These are phyloP conservation scores for Sinella curviseta DNA, from an alignment of 1,140 invertebrate species.

Conservation along the genomic window DNA sequence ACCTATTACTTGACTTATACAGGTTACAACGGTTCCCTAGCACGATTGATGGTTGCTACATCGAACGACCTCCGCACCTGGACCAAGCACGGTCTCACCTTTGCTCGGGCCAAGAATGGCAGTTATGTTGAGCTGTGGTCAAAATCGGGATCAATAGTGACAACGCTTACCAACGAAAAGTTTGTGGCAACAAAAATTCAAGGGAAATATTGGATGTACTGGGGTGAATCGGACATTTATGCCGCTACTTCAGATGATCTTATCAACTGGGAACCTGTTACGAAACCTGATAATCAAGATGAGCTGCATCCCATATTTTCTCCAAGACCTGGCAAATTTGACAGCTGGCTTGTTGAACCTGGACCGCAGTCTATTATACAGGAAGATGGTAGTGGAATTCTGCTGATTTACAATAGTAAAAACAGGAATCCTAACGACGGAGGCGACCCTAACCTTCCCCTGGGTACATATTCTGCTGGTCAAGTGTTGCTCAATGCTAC, in stretches of 20 bases:
- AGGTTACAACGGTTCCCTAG: slow-evolving; percentile 8
- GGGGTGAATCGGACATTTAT: slow-evolving; percentile 2
- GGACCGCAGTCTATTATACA: slow-evolving; percentile 7
- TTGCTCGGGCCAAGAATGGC: neutral
- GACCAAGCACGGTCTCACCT: slow-evolving; percentile 10
- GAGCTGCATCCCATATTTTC: neutral
- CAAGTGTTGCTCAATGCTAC: slow-evolving; percentile 14
- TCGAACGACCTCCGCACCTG: neutral
- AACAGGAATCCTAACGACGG: neutral
- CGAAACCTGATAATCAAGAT: neutral
- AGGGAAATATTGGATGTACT: slow-evolving; percentile 27
- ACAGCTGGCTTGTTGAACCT: slow-evolving; percentile 9
- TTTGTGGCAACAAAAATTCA: slow-evolving; percentile 15
- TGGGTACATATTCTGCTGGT: slow-evolving; percentile 14
- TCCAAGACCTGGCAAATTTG: slow-evolving; percentile 8
- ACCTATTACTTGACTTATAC: slow-evolving; percentile 21
- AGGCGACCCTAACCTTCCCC: slow-evolving; percentile 7
- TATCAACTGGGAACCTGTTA: slow-evolving; percentile 12
- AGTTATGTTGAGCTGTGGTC: slow-evolving; percentile 5
- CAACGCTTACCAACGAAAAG: neutral
- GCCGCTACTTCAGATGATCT: slow-evolving; percentile 26
- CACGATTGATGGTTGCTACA: slow-evolving; percentile 16
- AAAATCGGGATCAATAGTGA: slow-evolving; percentile 15
- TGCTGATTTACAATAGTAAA: slow-evolving; percentile 24
- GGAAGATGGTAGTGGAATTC: neutral